These are phyloP conservation scores for Thamnophis sirtalis DNA, from an alignment of 2,113 vertebrate genomes.

Conservation along the genomic window DNA sequence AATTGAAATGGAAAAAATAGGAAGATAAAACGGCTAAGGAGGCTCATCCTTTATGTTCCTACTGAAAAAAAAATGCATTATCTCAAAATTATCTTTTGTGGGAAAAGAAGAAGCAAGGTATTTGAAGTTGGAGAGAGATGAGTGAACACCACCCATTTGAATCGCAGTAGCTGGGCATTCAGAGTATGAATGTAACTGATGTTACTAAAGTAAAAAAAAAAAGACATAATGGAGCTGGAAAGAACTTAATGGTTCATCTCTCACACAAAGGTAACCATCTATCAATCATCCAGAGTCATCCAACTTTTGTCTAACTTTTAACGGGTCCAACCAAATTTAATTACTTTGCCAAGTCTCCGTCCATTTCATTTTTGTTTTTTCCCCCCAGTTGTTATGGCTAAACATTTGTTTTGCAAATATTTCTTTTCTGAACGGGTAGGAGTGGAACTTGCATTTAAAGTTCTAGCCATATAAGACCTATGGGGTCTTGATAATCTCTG, in stretches of 20 bases:
- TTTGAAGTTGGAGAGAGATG: background rate
- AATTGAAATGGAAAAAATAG: background rate
- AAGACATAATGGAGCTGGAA: background rate
- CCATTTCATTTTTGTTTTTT: background rate
- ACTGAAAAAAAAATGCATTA: background rate
- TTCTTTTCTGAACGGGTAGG: background rate
- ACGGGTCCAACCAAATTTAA: background rate
- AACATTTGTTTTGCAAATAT: background rate
- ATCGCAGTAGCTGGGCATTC: background rate
- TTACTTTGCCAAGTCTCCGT: too few species aligned
- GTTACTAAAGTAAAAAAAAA: background rate
- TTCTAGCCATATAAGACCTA: background rate
- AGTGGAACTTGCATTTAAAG: background rate
- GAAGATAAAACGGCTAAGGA: background rate
- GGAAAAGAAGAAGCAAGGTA: background rate
- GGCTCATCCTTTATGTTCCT: background rate
- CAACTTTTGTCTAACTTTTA: background rate
- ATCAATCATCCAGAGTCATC: background rate
- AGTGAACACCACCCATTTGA: background rate
- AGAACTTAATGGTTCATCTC: background rate
- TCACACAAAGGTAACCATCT: background rate
- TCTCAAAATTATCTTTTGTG: background rate
- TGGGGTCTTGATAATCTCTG: background rate
- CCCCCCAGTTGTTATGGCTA: background rate
- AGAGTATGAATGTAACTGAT: background rate